These are phyloP conservation scores for Xestia c-nigrum DNA, from an alignment of 2,888 invertebrate genomes.

Conservation along the genomic window DNA sequence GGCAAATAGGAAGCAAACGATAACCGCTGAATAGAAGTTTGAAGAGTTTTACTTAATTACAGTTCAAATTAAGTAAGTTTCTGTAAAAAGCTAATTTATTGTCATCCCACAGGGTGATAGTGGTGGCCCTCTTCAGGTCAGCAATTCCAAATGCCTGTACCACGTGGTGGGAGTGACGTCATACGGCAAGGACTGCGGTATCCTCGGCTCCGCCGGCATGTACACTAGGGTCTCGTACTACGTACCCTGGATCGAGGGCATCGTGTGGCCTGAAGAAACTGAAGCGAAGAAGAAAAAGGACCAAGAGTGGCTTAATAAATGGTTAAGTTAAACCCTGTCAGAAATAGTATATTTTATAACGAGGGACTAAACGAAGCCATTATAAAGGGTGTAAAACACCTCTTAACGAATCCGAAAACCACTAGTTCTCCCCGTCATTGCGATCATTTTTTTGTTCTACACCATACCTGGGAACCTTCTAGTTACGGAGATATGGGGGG, in stretches of 20 bases:
- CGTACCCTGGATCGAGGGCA: constrained; percentile 90
- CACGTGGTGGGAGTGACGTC: constrained; percentile 88
- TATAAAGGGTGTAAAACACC: no score
- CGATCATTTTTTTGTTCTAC: no score
- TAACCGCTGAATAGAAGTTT: neutral
- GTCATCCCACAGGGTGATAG: constrained; percentile 55
- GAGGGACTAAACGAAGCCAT: no score
- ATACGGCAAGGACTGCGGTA: constrained; percentile 83
- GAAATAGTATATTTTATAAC: no score
- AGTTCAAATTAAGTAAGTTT: neutral
- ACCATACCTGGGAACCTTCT: no score
- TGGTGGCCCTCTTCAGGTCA: constrained; percentile 67
- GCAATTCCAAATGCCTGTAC: constrained; percentile 83
- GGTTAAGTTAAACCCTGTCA: neutral
- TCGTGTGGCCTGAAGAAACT: constrained; percentile 88
- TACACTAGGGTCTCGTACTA: constrained; percentile 90
- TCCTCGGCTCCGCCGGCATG: constrained; percentile 86
- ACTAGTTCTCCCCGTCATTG: no score
- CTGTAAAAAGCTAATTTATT: neutral
- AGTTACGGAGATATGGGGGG: no score
- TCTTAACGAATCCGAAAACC: no score
- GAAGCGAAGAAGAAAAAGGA: constrained; percentile 24
- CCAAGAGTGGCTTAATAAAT: constrained; percentile 11
- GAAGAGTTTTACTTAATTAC: neutral
- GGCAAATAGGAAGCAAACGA: no score